A percentile compares a stretch with the other conserved stretches of the same genome.
phyloP scores from a whole-genome alignment of 2,797 vertebrate genomes.

The Eospalax fontanierii region DNA sequence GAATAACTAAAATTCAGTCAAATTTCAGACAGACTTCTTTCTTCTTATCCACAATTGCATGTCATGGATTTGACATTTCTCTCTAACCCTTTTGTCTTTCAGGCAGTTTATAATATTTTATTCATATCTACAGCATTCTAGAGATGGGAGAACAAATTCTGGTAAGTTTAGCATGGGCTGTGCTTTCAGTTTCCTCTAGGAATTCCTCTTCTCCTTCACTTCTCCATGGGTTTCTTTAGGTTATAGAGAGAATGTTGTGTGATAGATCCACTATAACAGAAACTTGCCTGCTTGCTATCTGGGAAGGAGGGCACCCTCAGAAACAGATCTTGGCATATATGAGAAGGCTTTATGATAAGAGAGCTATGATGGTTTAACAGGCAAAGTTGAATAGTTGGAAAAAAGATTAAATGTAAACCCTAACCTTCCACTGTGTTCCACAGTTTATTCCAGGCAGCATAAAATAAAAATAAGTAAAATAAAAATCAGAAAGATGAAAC shows the following conservation, averaged over 20 bases:
- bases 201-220: slow-evolving; percentile 8
- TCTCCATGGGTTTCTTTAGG: neutral
- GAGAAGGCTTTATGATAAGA: neutral
- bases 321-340: neutral
- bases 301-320: slow-evolving; percentile 21
- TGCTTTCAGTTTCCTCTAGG: slow-evolving; percentile 6
- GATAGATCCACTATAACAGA: neutral
- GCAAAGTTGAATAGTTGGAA: slow-evolving; percentile 28
- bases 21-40: slow-evolving; percentile 77
- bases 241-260: neutral
- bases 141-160: slow-evolving; percentile 53
- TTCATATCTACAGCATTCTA: slow-evolving; percentile 61
- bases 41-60: slow-evolving; percentile 62
- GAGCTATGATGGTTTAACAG: slow-evolving; percentile 3
- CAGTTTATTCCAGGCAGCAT: neutral
- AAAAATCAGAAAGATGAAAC: slow-evolving; percentile 54
- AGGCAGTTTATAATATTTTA: slow-evolving; percentile 70
- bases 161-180: slow-evolving; percentile 30
- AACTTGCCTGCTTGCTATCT: neutral
- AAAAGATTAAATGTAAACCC: neutral
- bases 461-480: slow-evolving; percentile 27
- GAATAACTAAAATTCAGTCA: slow-evolving; percentile 69
- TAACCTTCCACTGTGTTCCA: neutral
- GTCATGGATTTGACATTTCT: slow-evolving; percentile 71
- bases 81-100: slow-evolving; percentile 46